Evolutionary conservation across 2,888 invertebrate genomes (phyloP), one percentile per base, ranked within the genome.

Genomic region (Nephrotoma flavescens): DNA sequence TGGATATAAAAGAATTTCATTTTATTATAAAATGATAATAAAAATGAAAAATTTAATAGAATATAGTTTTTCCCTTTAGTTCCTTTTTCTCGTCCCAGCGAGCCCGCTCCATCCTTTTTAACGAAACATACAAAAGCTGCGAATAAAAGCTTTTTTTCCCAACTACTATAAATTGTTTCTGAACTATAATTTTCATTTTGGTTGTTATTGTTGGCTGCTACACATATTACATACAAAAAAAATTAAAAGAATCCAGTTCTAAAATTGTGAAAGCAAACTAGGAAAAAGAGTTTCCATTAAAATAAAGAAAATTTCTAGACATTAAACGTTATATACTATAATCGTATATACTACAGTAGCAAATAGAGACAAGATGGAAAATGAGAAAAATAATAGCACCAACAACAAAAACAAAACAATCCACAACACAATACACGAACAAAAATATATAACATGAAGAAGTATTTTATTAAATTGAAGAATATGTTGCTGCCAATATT

Each of bases 401-500:
- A 71, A 71, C 31, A 57, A 57, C 19, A 57, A 15, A 6, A 57
- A 19, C 57, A 19, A 57, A 19, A 31, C 71, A 71, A 31, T 71
- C 31, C 71, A 31, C 71, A 19, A 31, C 9, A 71, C 31, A 71
- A 71, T 71, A 71, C 19, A 19, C 6, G 31, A 71, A 19, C 2
- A 71, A 71, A 71, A 31, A 31, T 3, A 31, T 31, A 31, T 31
- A 31, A 31, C 31, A 71, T 31, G 9, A 71, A 71, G 71, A 71
- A 71, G 31, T 71, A 71, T 71, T 31, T 71, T 71, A 71, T 71
- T 71, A 71, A 71, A 71, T 71, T 71, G 19, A 71, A 71, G 71
- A 71, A 71, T 71, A 71, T 84, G 84, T 84, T 42, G 42, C 84
- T 84, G 41, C 84, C 84, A 84, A 84, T 84, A 84, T 84, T 42